Evolutionary conservation across 2,888 invertebrate species (phyloP).

Genomic region (Callyntrura sp.): DNA sequence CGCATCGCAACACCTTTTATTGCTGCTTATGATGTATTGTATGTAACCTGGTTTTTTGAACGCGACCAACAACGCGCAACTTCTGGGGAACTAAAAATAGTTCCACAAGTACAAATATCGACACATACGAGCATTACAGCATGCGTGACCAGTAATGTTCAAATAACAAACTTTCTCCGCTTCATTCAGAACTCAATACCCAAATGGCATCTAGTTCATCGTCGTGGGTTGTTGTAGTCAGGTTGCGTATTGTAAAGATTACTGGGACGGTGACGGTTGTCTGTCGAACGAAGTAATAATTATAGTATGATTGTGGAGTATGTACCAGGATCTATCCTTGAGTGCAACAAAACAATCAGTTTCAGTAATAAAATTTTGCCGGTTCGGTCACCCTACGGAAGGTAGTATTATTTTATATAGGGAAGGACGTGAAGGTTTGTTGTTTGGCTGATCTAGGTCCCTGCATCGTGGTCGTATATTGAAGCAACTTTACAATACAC

Average conservation of each 20-base stretch:
- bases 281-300: background rate
- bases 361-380: constrained; percentile 1
- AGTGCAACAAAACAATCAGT: background rate
- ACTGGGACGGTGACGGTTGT: background rate
- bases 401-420: no score
- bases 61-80: background rate
- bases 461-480: no score
- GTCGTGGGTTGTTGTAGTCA: background rate
- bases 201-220: background rate
- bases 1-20: constrained; percentile 22
- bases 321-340: background rate
- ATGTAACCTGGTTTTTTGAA: constrained; percentile 27
- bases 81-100: background rate
- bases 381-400: background rate
- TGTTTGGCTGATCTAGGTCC: no score
- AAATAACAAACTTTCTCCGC: background rate
- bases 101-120: background rate
- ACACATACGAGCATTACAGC: background rate
- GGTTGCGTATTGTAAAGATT: background rate
- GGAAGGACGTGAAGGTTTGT: background rate
- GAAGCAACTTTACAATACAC: no score
- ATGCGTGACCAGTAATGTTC: constrained; percentile 12
- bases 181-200: constrained; percentile 6
- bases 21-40: constrained; percentile 5
- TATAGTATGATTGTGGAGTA: background rate